phyloP scores from a whole-genome alignment of 1,140 invertebrate genomes.

The Drosophila obscura region DNA sequence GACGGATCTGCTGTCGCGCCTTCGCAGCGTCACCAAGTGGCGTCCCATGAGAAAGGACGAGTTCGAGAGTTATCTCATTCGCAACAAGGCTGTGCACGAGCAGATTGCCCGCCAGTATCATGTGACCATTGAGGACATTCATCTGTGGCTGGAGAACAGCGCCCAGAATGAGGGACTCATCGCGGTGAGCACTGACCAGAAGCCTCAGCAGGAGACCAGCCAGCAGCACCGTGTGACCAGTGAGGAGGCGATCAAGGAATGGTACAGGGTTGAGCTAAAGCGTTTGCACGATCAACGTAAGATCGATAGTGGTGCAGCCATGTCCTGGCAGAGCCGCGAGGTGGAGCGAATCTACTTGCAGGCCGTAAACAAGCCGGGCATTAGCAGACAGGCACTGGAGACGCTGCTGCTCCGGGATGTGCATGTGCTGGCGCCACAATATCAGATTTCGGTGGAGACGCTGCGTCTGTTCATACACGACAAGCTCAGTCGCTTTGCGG shows the following conservation, averaged over 20 bases:
- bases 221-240: slow-evolving; percentile 69
- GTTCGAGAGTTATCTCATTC: slow-evolving; percentile 63
- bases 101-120: slow-evolving; percentile 67
- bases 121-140: slow-evolving; percentile 72
- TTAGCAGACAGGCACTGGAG: slow-evolving; percentile 37
- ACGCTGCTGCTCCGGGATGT: slow-evolving; percentile 48
- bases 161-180: slow-evolving; percentile 63
- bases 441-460: slow-evolving; percentile 62
- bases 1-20: slow-evolving; percentile 35
- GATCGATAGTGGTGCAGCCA: slow-evolving; percentile 39
- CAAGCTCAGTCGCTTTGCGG: slow-evolving; percentile 53
- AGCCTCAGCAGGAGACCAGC: slow-evolving; percentile 55
- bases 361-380: slow-evolving; percentile 44
- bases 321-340: slow-evolving; percentile 64
- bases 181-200: slow-evolving; percentile 51
- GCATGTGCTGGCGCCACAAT: slow-evolving; percentile 33
- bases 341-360: slow-evolving; percentile 60
- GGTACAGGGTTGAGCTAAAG: slow-evolving; percentile 70
- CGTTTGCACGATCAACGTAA: slow-evolving; percentile 54
- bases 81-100: slow-evolving; percentile 57
- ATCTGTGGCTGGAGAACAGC: slow-evolving; percentile 55
- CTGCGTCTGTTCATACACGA: slow-evolving; percentile 58
- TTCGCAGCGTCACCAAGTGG: slow-evolving; percentile 52
- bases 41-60: slow-evolving; percentile 64
- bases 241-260: slow-evolving; percentile 59